These are phyloP conservation scores for Anoplius nigerrimus DNA, from an alignment of 2,888 invertebrate genomes.

Conservation along the genomic window DNA sequence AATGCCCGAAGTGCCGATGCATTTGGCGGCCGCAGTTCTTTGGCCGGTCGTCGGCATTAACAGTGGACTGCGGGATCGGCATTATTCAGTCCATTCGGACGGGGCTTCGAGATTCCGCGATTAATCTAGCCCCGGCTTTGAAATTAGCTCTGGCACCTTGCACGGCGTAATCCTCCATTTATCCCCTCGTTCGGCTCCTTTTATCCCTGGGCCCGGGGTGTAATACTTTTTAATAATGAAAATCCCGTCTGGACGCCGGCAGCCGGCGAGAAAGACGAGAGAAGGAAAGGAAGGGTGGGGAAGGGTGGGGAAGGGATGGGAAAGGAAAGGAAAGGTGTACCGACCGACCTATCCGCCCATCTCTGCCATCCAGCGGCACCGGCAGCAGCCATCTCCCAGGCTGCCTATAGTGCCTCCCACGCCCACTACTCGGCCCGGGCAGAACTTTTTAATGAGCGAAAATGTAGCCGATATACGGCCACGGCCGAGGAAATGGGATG, in stretches of 20 bases:
- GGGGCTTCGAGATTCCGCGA: conserved; percentile 30
- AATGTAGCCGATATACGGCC: conserved; percentile 43
- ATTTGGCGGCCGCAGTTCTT: no score
- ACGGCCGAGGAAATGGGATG: conserved; percentile 24
- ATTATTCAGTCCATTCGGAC: conserved; percentile 21
- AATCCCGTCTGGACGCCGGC: conserved; percentile 34
- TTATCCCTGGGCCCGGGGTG: conserved; percentile 33
- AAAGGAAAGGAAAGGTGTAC: no score
- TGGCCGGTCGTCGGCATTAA: no score
- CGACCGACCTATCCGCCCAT: no score
- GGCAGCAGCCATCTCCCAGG: background rate
- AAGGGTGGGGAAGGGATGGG: no score
- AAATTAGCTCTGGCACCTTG: conserved; percentile 44
- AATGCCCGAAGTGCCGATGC: no score
- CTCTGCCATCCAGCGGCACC: no score
- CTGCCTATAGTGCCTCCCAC: background rate
- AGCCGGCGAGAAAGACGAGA: conserved; percentile 22
- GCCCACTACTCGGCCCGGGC: conserved; percentile 12
- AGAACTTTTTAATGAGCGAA: conserved; percentile 58
- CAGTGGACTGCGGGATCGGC: conserved; percentile 8
- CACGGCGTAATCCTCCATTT: conserved; percentile 47
- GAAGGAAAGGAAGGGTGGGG: conserved; percentile 22
- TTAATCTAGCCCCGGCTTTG: conserved; percentile 32
- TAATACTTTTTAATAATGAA: conserved; percentile 61
- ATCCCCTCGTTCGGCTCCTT: conserved; percentile 34